These are phyloP conservation scores for Pocillopora damicornis DNA, from an alignment of 64 coral and sea anemone species.

Conservation along the genomic window DNA sequence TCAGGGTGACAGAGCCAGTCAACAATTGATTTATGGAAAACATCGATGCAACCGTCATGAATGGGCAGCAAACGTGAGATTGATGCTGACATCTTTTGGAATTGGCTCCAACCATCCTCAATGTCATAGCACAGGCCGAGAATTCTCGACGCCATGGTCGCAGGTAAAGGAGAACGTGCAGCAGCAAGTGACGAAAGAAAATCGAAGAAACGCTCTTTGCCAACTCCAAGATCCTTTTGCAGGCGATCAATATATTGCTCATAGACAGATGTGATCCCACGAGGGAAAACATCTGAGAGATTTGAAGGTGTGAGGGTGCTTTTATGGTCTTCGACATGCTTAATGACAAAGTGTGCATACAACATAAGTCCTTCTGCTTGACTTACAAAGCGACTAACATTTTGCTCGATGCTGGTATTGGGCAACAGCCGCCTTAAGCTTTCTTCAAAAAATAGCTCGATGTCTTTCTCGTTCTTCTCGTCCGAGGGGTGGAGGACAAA, in stretches of 20 bases:
- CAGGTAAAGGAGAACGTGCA: conserved; percentile 44
- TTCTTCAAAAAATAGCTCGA: conserved; percentile 39
- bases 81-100: conserved; percentile 14
- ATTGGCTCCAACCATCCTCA: not conserved
- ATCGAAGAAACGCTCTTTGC: not conserved
- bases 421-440: conserved; percentile 18
- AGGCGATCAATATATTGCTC: conserved; percentile 51
- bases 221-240: conserved; percentile 18
- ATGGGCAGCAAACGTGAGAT: conserved; percentile 63
- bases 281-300: conserved; percentile 28
- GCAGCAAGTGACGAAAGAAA: conserved; percentile 62
- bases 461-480: conserved; percentile 52
- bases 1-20: conserved; percentile 54
- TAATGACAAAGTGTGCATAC: conserved; percentile 53
- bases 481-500: conserved; percentile 23
- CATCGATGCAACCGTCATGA: conserved; percentile 34
- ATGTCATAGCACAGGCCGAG: conserved; percentile 31
- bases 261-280: conserved; percentile 60
- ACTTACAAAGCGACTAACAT: conserved; percentile 3
- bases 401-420: not conserved
- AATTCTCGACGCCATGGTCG: conserved; percentile 46
- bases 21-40: conserved; percentile 78
- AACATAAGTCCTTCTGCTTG: conserved; percentile 69
- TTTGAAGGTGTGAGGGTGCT: not conserved
- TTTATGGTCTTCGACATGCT: conserved; percentile 28